Evolutionary conservation across 1,140 invertebrate species (phyloP).

Genomic region (Eurosta solidaginis): DNA sequence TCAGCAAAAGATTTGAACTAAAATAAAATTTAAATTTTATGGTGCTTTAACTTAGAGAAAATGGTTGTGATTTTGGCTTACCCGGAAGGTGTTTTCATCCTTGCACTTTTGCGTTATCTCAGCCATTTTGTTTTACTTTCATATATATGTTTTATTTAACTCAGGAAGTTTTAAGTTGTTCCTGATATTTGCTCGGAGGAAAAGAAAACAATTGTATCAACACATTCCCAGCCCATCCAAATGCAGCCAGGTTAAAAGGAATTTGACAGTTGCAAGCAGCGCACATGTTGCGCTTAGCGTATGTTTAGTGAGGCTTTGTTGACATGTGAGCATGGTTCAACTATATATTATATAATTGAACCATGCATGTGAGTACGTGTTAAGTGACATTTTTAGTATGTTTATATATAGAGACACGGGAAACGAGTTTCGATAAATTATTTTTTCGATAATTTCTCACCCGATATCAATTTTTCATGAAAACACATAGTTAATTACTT

Average conservation of each 20-base stretch:
- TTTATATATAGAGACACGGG: no score
- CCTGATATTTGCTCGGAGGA: neutral
- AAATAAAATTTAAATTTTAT: conserved; percentile 11
- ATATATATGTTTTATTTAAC: neutral
- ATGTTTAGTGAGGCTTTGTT: neutral
- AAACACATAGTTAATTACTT: no score
- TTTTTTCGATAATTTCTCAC: no score
- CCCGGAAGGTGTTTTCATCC: conserved; percentile 79
- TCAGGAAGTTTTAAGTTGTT: neutral
- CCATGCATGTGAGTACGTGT: no score
- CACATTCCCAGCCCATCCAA: neutral
- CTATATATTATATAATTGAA: no score
- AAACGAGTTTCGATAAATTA: no score
- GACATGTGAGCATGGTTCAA: neutral
- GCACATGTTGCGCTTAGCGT: conserved; percentile 1
- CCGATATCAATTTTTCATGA: no score
- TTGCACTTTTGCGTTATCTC: conserved; percentile 79
- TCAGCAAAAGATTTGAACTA: conserved; percentile 88
- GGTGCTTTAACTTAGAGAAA: neutral
- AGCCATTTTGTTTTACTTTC: conserved; percentile 66
- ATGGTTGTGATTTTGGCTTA: conserved; percentile 56
- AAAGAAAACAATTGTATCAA: neutral
- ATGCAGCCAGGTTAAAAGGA: neutral
- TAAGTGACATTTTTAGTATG: no score
- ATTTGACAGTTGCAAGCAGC: neutral